Base-by-base conservation (phyloP, 1,140 invertebrate genomes). In the Caenorhabditis latens region DNA sequence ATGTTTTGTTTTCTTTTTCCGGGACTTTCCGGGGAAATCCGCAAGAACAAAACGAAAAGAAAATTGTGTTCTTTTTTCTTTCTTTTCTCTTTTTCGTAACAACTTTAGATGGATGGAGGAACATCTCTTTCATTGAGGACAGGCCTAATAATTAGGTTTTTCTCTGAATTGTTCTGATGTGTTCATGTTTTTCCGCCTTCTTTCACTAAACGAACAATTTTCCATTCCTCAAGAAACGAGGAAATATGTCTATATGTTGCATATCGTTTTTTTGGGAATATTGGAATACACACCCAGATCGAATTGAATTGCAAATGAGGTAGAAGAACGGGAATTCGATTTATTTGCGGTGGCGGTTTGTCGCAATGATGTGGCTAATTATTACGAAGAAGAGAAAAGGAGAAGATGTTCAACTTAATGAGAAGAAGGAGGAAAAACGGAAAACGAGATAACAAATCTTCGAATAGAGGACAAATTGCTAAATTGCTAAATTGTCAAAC, bases 241-340 rank as follows among this genome's bases (percentile, higher is more conserved):
- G 50, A 11, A 6, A 50, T 24, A 50, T 79, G 13, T 24, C 50
- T 9, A 79, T 79, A 50, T 79, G 71, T 79, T 53, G 71, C 11
- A 79, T 79, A 42, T 79, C 2, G 24, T 3, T 48, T 7, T 19
- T 32, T 21, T 21, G 24, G n/a, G 24, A 32, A 32, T 32, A 32
- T 32, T 32, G 58, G 42, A 79, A 48, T 79, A 79, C 71, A 48
- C 71, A 79, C 71, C 32, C 71, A 42, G 32, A 79, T 19, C 4
- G 40, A 79, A 79, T 79, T 79, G 71, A 79, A 79, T 79, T 79
- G 71, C 71, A 79, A 79, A 79, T 79, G 71, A 79, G 71, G 71
- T 79, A 79, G 71, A 79, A 79, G 71, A 79, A 79, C 71, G 71
- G 40, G 71, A 79, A 79, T 43, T 71, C 65, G 65, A 71, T 79